Evolutionary conservation across 2,113 vertebrate genomes (phyloP), one percentile per base, ranked within the genome.

Genomic region (Alethe castanea): DNA sequence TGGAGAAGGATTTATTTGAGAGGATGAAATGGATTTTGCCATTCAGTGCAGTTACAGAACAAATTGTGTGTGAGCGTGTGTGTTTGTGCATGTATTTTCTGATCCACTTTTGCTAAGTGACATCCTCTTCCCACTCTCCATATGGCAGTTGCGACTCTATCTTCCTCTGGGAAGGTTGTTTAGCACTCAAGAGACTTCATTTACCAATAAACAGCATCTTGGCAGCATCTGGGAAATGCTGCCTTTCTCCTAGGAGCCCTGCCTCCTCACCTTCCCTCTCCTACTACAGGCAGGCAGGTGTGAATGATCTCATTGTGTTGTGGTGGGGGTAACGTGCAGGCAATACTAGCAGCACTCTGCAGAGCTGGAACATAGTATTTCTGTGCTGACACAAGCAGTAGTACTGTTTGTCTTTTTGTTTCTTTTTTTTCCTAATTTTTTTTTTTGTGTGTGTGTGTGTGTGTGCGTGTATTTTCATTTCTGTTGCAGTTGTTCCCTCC

Each of bases 91-190:
- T 96, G 91, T 97, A 97, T 98, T 98, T 98, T 97, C 95, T 97
- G 96, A 97, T 97, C 96, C 78, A 48, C 93, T 97, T 97, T 97
- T 97, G 95, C 96, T 96, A 97, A 97, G 94, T 97, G 94, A 95
- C 94, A 85, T 97, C 96, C 96, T 96, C 97, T 97, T 98, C 98
- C 98, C 97, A 98, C 98, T 97, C 96, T 95, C 97, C 98, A 98
- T 98, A 98, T 98, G 98, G 97, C 94, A 94, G 73, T 94, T 97
- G 82, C 65, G 42, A 95, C 95, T 96, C 96, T 95, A 2, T 90
- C 92, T 95, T 97, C 90, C 94, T 95, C 97, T 97, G 95, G 97
- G 96, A 97, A 96, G 88, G 95, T 94, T 97, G 95, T 97, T 97
- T 96, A 92, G 92, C 97, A 96, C 97, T 97, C 93, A 88, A 35